Evolutionary conservation across 2,797 vertebrate genomes (phyloP).

Genomic region (Rhinatrema bivittatum): DNA sequence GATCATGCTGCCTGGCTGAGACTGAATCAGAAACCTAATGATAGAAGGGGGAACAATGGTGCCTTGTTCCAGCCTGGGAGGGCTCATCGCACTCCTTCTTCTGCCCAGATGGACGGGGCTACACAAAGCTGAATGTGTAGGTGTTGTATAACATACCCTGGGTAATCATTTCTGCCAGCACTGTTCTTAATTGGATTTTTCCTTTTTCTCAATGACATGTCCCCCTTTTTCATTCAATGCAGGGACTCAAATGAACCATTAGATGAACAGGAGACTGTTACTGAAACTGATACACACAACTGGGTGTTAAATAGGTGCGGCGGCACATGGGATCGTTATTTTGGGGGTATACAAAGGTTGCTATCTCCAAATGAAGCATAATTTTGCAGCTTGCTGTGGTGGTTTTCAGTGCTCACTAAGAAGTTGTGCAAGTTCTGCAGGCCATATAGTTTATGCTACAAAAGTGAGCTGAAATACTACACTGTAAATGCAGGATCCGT

Average conservation of each 20-base stretch:
- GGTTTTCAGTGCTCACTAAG: background rate
- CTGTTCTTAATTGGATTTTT: conserved; percentile 1
- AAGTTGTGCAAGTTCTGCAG: conserved; percentile 10
- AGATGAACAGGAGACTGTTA: background rate
- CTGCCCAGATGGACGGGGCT: background rate
- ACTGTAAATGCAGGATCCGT: too few relatives aligned
- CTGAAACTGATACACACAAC: background rate
- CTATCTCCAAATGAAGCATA: too few relatives aligned
- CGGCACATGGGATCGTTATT: background rate
- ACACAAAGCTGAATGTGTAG: background rate
- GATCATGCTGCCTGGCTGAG: conserved; percentile 36
- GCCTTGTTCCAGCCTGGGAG: conserved; percentile 37
- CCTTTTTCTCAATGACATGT: background rate
- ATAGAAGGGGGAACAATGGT: conserved; percentile 47
- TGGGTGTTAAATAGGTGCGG: background rate
- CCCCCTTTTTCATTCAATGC: conserved; percentile 4
- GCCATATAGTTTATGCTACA: conserved; percentile 18
- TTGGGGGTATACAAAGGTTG: too few relatives aligned
- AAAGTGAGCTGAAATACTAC: too few relatives aligned
- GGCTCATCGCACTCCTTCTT: background rate
- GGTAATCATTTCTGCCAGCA: background rate
- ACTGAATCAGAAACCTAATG: conserved; percentile 47
- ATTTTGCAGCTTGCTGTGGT: too few relatives aligned
- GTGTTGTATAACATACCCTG: conserved; percentile 2
- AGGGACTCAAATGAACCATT: background rate